Percentiles rank a stretch among this genome's conserved stretches.
Conservation (phyloP, 2,797 vertebrate species). For the Oreonectes daqikongensis region DNA sequence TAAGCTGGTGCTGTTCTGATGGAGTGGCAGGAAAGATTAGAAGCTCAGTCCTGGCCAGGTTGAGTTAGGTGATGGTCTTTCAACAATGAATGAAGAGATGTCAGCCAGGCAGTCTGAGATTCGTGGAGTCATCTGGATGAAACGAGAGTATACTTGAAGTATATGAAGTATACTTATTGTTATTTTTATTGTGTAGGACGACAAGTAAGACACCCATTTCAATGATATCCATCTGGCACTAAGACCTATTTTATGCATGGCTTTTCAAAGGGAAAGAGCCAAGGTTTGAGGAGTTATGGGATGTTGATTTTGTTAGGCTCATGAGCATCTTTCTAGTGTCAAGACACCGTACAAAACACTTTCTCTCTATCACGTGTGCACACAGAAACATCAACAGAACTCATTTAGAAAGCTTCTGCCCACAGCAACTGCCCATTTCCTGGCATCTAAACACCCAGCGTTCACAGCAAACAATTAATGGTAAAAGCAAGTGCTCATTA, state of each 20-base stretch:
- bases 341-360: not conserved
- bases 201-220: not conserved
- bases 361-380: not conserved
- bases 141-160: no score
- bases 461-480: conserved; percentile 50
- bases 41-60: no score
- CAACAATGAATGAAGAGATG: no score
- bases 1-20: no score
- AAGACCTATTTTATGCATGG: not conserved
- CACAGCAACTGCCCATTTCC: conserved; percentile 41
- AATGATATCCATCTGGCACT: not conserved
- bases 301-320: not conserved
- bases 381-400: conserved; percentile 14
- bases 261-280: not conserved
- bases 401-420: conserved; percentile 26
- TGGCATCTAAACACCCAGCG: conserved; percentile 42
- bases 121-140: no score
- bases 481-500: conserved; percentile 55
- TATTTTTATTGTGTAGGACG: no score
- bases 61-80: no score
- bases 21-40: no score
- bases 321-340: conserved; percentile 9
- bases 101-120: no score
- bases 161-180: no score
- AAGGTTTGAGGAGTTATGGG: not conserved